A percentile compares a stretch with the other conserved stretches of the same genome.
phyloP scores from a whole-genome alignment of 2,113 vertebrate genomes.

The human (Homo sapiens) region DNA sequence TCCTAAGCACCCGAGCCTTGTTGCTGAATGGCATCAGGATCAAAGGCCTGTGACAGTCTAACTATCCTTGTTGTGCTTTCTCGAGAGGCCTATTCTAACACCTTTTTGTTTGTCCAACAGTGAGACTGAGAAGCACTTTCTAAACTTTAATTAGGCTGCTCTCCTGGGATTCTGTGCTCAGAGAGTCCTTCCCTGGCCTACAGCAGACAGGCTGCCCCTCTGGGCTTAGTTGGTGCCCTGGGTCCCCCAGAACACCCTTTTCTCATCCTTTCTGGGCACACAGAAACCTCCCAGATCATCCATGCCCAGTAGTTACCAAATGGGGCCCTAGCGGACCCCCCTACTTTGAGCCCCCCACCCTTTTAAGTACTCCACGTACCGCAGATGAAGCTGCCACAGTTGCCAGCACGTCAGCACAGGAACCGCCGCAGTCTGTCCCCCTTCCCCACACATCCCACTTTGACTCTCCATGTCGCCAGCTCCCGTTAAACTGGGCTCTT shows the following conservation, averaged over 20 bases:
- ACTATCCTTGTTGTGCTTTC: rapidly evolving
- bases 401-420: neutral
- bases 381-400: neutral
- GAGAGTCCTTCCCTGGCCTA: neutral
- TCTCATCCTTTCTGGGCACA: neutral
- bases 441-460: neutral
- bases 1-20: rapidly evolving
- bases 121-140: neutral
- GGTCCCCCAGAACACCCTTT: neutral
- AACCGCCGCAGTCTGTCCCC: neutral
- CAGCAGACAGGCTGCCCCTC: rapidly evolving
- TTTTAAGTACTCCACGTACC: neutral
- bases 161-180: neutral
- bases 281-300: neutral
- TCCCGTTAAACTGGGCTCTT: neutral
- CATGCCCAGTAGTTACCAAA: neutral
- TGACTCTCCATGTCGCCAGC: no score
- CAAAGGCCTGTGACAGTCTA: neutral
- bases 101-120: neutral
- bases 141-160: neutral
- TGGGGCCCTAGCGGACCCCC: neutral
- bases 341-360: neutral
- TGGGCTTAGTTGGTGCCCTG: neutral
- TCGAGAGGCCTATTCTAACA: no score
- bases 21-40: neutral